Conservation (phyloP, 92 coral and sea anemone species). For the Epizoanthus scotinus region DNA sequence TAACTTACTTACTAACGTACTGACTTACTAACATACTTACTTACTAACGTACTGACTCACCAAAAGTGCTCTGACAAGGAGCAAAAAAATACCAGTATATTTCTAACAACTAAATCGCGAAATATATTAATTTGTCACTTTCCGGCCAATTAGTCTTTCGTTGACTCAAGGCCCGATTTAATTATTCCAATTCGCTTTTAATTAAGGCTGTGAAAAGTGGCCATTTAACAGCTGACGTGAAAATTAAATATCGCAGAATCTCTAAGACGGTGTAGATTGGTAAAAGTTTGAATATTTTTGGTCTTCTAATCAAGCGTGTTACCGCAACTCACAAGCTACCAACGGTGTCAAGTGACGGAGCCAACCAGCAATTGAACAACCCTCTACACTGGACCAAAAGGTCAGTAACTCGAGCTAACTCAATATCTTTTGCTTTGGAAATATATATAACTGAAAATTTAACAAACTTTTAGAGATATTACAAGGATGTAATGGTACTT, state of each 20-base stretch:
- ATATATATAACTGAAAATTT: no score
- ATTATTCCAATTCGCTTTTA: neutral
- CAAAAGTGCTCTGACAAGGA: neutral
- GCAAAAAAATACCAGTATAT: neutral
- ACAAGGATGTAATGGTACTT: no score
- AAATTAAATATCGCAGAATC: neutral
- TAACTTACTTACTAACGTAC: no score
- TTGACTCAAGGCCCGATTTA: constrained; percentile 17
- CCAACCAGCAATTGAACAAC: no score
- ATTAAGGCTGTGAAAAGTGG: neutral
- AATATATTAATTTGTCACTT: constrained; percentile 11
- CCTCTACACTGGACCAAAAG: no score
- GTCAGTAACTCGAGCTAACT: no score
- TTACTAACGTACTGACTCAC: neutral
- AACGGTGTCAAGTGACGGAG: no score
- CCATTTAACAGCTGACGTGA: neutral
- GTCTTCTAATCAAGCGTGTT: neutral
- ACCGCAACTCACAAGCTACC: no score
- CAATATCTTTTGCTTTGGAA: no score
- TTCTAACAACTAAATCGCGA: constrained; percentile 6
- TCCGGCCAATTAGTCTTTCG: neutral
- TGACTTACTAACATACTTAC: no score
- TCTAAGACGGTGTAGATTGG: no score
- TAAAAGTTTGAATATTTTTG: neutral
- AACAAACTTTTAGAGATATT: no score